Conservation (phyloP, 1,140 invertebrate genomes). For the Thaumetopoea pityocampa region DNA sequence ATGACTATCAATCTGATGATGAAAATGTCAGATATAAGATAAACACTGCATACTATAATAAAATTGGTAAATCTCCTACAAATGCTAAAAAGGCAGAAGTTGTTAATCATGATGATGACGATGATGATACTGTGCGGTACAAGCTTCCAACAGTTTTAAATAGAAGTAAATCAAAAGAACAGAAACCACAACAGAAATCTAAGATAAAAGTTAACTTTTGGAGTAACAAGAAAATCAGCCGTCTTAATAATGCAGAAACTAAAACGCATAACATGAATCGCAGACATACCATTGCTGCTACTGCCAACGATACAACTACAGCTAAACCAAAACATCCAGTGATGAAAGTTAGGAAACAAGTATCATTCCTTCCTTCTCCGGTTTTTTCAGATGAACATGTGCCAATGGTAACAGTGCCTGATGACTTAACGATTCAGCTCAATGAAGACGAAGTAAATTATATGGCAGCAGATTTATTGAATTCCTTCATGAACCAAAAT, state of each 20-base stretch:
- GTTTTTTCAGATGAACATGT: conserved; percentile 60
- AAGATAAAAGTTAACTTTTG: conserved; percentile 71
- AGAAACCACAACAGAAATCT: conserved; percentile 52
- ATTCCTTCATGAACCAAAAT: no score
- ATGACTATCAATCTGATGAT: conserved; percentile 55
- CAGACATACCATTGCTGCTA: conserved; percentile 42
- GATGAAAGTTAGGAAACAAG: conserved; percentile 55
- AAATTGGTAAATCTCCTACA: conserved; percentile 25
- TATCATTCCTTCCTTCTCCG: conserved; percentile 61
- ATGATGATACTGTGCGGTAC: conserved; percentile 55
- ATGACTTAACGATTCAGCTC: conserved; percentile 64
- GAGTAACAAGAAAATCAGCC: conserved; percentile 52
- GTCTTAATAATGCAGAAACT: conserved; percentile 29
- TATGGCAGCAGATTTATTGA: conserved; percentile 51
- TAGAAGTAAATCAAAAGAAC: conserved; percentile 43
- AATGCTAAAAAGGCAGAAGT: conserved; percentile 30
- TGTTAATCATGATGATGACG: conserved; percentile 43
- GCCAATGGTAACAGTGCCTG: conserved; percentile 67
- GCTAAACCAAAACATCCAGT: conserved; percentile 40
- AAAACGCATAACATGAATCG: conserved; percentile 37
- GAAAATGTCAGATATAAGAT: conserved; percentile 60
- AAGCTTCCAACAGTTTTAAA: conserved; percentile 42
- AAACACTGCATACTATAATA: conserved; percentile 47
- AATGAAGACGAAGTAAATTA: conserved; percentile 66
- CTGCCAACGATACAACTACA: conserved; percentile 15